phyloP scores from a whole-genome alignment of 2,113 vertebrate genomes.

The Erinaceus europaeus region DNA sequence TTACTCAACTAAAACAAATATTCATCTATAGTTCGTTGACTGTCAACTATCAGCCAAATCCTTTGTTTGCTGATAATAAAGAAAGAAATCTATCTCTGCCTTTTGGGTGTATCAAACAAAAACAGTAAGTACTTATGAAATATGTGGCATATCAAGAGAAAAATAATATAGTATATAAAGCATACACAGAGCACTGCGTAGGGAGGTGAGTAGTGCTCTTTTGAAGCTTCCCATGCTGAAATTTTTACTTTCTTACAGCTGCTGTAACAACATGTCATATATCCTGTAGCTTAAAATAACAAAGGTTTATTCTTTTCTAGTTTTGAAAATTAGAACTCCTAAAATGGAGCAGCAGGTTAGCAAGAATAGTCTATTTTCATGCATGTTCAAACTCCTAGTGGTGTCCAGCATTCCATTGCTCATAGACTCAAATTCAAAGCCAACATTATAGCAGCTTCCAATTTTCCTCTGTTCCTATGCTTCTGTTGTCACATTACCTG shows the following conservation, averaged over 20 bases:
- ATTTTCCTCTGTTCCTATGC: not conserved
- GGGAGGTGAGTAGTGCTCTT: accelerated
- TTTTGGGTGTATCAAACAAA: not conserved
- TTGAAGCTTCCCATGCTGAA: accelerated
- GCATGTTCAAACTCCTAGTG: not conserved
- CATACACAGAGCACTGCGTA: not conserved
- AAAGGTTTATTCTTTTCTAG: not conserved
- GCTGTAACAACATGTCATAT: not conserved
- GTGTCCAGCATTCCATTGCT: not conserved
- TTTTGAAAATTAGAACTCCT: not conserved
- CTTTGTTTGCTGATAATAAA: not conserved
- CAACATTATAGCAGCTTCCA: not conserved
- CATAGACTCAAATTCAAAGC: not conserved
- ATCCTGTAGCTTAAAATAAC: not conserved
- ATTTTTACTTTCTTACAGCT: not conserved
- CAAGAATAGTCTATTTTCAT: not conserved
- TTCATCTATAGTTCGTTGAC: not conserved
- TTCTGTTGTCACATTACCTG: not conserved
- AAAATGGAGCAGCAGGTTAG: not conserved
- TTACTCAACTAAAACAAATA: not conserved
- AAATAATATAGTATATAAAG: not conserved
- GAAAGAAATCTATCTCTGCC: not conserved
- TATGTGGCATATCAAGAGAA: not conserved
- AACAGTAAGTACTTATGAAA: not conserved
- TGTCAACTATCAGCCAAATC: not conserved